A percentile compares a stretch with the other conserved stretches of the same genome.
These are phyloP conservation scores for Blastobasis lacticolella DNA, from an alignment of 2,888 invertebrate species.

Conservation along the genomic window DNA sequence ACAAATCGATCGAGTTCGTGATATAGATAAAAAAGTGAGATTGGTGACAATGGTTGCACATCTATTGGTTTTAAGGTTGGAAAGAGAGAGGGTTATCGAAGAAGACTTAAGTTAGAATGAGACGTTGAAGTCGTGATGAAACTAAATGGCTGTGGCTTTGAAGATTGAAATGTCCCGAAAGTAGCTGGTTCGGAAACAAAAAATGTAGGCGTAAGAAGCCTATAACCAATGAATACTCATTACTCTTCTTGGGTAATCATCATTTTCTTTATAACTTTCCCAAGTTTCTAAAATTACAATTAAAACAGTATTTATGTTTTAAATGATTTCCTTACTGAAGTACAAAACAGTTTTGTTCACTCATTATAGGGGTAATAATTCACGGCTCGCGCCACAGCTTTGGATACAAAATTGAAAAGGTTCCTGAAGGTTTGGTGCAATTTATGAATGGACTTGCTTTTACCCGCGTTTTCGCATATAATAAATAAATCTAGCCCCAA, in stretches of 20 bases:
- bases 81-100: slow-evolving; percentile 1
- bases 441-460: slow-evolving; percentile 2
- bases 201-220: no score
- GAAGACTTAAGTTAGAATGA: background rate
- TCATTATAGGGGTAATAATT: slow-evolving; percentile 39
- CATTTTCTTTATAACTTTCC: no score
- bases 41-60: slow-evolving; percentile 25
- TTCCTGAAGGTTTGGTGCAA: slow-evolving; percentile 16
- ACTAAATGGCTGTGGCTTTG: background rate
- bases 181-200: slow-evolving; percentile 3
- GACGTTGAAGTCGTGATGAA: slow-evolving; percentile 1
- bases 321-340: background rate
- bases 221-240: no score
- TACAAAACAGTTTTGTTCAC: slow-evolving; percentile 31
- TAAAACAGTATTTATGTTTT: no score
- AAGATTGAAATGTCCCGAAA: background rate
- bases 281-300: no score
- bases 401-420: slow-evolving; percentile 30
- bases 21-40: slow-evolving; percentile 36
- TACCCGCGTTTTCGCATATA: no score
- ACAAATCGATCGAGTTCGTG: slow-evolving; percentile 39
- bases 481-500: no score
- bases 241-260: no score
- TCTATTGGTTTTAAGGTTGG: slow-evolving; percentile 22
- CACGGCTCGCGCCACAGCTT: slow-evolving; percentile 37